These are phyloP conservation scores for Philhelius pedissequus DNA, from an alignment of 2,888 invertebrate genomes.

Conservation along the genomic window DNA sequence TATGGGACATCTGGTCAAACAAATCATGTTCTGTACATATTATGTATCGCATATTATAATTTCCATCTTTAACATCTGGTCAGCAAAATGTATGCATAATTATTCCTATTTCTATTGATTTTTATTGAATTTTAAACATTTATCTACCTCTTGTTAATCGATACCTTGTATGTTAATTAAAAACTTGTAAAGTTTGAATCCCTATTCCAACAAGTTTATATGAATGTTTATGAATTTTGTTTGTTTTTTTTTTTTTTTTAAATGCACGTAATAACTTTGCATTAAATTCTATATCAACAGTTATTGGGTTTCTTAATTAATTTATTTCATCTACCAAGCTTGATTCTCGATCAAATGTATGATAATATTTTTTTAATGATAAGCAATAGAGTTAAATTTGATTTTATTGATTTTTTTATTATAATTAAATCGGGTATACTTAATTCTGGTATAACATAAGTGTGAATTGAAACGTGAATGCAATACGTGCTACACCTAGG, in stretches of 20 bases:
- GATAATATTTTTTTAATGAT: not conserved
- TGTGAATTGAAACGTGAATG: too few species aligned
- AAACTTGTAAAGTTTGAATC: not conserved
- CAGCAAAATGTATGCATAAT: not conserved
- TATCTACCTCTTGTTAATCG: not conserved
- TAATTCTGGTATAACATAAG: too few species aligned
- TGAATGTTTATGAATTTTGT: not conserved
- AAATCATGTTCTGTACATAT: not conserved
- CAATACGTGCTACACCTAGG: too few species aligned
- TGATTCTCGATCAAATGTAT: not conserved
- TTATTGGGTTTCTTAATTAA: not conserved
- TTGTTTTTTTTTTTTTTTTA: not conserved
- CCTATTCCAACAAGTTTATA: not conserved
- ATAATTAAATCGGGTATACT: too few species aligned
- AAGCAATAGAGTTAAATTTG: not conserved
- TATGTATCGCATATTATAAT: not conserved
- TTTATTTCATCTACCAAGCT: not conserved
- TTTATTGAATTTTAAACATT: not conserved
- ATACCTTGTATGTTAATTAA: not conserved
- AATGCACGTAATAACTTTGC: not conserved
- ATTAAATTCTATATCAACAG: not conserved
- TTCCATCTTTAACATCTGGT: not conserved
- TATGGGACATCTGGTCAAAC: not conserved
- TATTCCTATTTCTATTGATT: not conserved
- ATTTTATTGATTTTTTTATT: too few species aligned